These are phyloP conservation scores for Bombus turneri DNA, from an alignment of 1,140 invertebrate genomes.

Conservation along the genomic window DNA sequence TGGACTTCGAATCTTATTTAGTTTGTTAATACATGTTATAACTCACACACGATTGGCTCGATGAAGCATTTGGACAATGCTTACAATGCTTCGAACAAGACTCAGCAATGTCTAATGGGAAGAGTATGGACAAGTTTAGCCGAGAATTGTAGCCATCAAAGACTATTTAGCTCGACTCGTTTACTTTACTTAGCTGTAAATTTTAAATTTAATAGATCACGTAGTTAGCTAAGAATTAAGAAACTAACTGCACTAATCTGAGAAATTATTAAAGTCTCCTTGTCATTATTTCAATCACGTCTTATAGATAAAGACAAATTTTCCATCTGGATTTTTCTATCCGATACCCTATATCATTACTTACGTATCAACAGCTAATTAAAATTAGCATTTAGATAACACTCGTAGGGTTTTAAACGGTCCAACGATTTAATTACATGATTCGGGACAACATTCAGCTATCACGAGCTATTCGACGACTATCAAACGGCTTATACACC, in stretches of 20 bases:
- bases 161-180: not conserved
- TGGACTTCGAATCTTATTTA: too few species aligned
- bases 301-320: not conserved
- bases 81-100: not conserved
- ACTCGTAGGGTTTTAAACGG: not conserved
- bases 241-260: not conserved
- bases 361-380: conserved; percentile 8
- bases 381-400: conserved; percentile 39
- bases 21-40: not conserved
- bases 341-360: not conserved
- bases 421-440: conserved; percentile 4
- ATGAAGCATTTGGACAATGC: not conserved
- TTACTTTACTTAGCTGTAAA: not conserved
- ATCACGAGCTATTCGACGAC: not conserved
- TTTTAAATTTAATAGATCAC: not conserved
- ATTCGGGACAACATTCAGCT: not conserved
- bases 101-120: not conserved
- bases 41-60: not conserved
- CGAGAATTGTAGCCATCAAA: not conserved
- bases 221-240: not conserved
- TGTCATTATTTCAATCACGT: not conserved
- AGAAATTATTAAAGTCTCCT: not conserved
- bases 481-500: not conserved
- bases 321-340: not conserved
- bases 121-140: not conserved